A percentile compares a stretch with the other conserved stretches of the same genome.
phyloP scores from a whole-genome alignment of 2,888 invertebrate species.

The Heliconius charithonia region DNA sequence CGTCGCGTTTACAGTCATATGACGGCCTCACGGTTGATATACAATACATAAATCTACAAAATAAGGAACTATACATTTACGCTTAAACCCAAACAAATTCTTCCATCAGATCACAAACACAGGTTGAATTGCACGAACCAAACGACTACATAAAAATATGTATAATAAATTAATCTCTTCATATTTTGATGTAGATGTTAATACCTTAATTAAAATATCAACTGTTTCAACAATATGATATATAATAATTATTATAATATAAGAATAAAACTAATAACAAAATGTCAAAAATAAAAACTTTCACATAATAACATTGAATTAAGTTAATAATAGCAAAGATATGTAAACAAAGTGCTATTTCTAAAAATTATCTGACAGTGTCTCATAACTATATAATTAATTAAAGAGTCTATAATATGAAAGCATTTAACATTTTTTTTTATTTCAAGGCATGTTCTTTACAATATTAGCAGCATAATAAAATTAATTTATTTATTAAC shows the following conservation, averaged over 20 bases:
- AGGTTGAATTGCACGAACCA: constrained; percentile 78
- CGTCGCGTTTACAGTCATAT: not conserved
- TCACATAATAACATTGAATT: constrained; percentile 65
- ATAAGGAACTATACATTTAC: constrained; percentile 82
- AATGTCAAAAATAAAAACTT: constrained; percentile 74
- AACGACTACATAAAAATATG: constrained; percentile 71
- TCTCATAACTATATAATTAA: constrained; percentile 20
- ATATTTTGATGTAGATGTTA: constrained; percentile 65
- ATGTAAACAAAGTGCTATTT: constrained; percentile 37
- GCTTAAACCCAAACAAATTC: constrained; percentile 74
- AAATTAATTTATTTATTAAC: constrained; percentile 56
- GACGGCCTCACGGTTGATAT: not conserved
- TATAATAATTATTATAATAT: constrained; percentile 52
- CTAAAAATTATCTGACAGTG: constrained; percentile 12
- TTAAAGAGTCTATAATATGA: constrained; percentile 13
- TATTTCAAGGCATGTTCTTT: not conserved
- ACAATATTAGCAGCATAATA: constrained; percentile 10
- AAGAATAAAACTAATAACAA: constrained; percentile 74
- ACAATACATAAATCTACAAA: constrained; percentile 70
- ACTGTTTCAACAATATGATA: constrained; percentile 71
- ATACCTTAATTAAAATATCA: constrained; percentile 79
- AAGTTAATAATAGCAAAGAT: constrained; percentile 37
- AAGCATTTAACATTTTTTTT: constrained; percentile 14
- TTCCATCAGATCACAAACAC: constrained; percentile 82
- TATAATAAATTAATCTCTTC: constrained; percentile 81